phyloP scores from a whole-genome alignment of 2,888 invertebrate species.

The Rapana venosa region DNA sequence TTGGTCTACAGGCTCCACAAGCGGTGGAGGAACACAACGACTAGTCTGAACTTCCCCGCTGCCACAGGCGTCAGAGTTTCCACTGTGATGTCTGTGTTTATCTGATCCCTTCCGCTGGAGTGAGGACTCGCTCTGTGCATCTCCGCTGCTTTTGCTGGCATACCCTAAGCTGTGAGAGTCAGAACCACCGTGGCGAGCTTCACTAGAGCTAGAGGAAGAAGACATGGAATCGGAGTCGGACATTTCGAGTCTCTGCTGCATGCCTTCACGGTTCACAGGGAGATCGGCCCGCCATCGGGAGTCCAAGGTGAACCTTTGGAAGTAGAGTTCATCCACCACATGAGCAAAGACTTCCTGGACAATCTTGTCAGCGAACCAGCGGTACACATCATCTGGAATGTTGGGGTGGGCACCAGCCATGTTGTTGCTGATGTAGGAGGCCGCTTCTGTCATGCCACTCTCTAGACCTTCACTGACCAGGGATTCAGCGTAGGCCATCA shows the following conservation, averaged over 20 bases:
- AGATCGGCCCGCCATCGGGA: conserved; percentile 7
- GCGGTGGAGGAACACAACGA: neutral
- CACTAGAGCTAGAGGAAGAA: conserved; percentile 27
- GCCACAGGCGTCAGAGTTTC: neutral
- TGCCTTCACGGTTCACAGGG: neutral
- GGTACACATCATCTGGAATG: conserved; percentile 51
- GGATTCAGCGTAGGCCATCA: conserved; percentile 30
- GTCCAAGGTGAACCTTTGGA: conserved; percentile 30
- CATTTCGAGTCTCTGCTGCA: neutral
- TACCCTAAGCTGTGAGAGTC: neutral
- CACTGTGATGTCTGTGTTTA: neutral
- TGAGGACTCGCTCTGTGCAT: neutral
- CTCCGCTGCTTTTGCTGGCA: neutral
- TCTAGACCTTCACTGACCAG: conserved; percentile 24
- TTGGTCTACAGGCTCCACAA: neutral
- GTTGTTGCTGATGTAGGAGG: neutral
- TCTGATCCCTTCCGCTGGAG: neutral
- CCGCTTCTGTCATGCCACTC: conserved; percentile 11
- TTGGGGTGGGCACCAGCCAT: neutral
- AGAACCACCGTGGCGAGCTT: neutral
- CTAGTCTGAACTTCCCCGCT: neutral
- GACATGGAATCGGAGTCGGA: conserved; percentile 33
- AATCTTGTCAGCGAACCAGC: conserved; percentile 54
- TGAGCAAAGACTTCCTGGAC: conserved; percentile 53
- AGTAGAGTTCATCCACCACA: conserved; percentile 47